Evolutionary conservation across 2,797 vertebrate species (phyloP).

Genomic region (Poeciliopsis infans): DNA sequence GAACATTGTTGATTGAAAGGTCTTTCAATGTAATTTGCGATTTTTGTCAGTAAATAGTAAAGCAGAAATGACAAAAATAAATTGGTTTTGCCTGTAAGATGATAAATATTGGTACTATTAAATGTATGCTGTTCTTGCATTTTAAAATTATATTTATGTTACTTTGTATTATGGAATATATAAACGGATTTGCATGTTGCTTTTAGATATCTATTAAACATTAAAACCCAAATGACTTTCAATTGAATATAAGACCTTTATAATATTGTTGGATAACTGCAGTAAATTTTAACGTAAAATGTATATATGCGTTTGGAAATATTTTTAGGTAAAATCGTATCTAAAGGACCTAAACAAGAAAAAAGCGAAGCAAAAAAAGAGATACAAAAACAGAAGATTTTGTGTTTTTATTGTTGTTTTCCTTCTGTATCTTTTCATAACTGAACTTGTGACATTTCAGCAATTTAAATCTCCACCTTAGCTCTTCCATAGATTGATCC

Average conservation of each 20-base stretch:
- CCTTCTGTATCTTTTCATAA: too few species aligned
- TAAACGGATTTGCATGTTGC: not conserved
- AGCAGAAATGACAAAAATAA: not conserved
- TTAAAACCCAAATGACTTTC: not conserved
- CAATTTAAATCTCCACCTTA: not conserved
- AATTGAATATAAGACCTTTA: not conserved
- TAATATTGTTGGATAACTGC: not conserved
- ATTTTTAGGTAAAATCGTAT: not conserved
- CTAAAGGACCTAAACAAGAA: not conserved
- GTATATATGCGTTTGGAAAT: not conserved
- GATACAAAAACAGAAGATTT: not conserved
- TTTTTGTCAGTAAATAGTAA: not conserved
- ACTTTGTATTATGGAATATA: not conserved
- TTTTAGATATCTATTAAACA: not conserved
- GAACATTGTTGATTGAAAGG: not conserved
- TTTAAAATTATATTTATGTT: not conserved
- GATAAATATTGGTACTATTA: not conserved
- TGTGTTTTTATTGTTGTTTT: not conserved
- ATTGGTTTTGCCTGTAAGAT: not conserved
- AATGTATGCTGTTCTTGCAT: not conserved
- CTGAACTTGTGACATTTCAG: not conserved
- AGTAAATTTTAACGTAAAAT: not conserved
- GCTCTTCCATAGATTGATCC: not conserved
- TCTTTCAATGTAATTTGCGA: not conserved
- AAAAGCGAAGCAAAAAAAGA: not conserved